Conservation (phyloP, 2,113 vertebrate species). For the Xiphias gladius region DNA sequence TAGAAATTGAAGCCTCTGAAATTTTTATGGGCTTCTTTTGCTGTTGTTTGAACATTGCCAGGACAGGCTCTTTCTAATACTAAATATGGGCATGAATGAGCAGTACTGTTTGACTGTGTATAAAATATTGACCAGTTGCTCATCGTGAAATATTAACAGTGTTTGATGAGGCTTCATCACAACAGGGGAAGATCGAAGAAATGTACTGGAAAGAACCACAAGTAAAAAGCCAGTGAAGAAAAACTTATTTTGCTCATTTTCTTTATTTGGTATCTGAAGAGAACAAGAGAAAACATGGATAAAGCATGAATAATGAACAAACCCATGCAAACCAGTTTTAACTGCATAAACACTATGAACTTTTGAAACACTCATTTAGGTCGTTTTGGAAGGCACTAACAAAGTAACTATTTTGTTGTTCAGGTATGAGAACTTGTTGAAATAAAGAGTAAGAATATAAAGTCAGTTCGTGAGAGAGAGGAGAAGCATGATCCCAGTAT, state of each 20-base stretch:
- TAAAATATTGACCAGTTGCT: slow-evolving; percentile 57
- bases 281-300: neutral
- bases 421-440: neutral
- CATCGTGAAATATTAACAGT: slow-evolving; percentile 51
- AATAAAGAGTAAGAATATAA: neutral
- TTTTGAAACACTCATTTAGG: neutral
- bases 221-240: neutral
- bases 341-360: neutral
- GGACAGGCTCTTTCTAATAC: slow-evolving; percentile 3
- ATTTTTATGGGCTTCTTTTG: slow-evolving; percentile 61
- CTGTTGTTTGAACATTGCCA: slow-evolving; percentile 30
- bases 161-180: slow-evolving; percentile 31
- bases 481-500: neutral
- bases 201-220: neutral
- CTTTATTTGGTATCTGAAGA: neutral
- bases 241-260: no score
- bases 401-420: neutral
- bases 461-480: neutral
- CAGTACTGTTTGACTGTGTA: slow-evolving; percentile 17
- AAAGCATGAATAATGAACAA: neutral
- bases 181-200: neutral
- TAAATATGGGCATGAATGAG: slow-evolving; percentile 15
- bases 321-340: neutral
- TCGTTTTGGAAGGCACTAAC: no score
- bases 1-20: slow-evolving; percentile 69